These are phyloP conservation scores for Pseudochromis fuscus DNA, from an alignment of 2,797 vertebrate species.

Conservation along the genomic window DNA sequence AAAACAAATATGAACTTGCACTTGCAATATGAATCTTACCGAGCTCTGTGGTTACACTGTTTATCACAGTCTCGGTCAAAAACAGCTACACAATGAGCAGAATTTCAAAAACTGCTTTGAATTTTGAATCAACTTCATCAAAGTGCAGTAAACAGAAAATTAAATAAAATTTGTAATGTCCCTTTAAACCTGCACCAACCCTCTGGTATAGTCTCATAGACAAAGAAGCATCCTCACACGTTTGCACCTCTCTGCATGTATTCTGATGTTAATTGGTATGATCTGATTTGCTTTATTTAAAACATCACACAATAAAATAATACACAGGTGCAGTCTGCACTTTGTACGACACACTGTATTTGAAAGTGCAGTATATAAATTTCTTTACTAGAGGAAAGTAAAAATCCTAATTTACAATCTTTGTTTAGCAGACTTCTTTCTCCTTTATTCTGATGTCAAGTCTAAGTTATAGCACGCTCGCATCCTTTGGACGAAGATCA, in stretches of 20 bases:
- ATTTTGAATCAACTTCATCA: not conserved
- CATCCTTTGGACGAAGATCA: conserved; percentile 85
- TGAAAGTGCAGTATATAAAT: conserved; percentile 67
- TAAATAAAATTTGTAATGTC: no score
- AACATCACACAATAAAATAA: conserved; percentile 25
- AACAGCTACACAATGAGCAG: not conserved
- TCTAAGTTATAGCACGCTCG: conserved; percentile 83
- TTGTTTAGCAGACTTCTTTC: conserved; percentile 68
- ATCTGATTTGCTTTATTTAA: conserved; percentile 18
- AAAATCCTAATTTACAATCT: conserved; percentile 78
- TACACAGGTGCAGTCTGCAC: conserved; percentile 20
- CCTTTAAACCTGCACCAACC: not conserved
- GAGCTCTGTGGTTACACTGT: no score
- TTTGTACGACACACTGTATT: conserved; percentile 40
- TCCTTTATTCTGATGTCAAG: conserved; percentile 78
- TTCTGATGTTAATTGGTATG: not conserved
- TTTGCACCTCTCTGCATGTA: no score
- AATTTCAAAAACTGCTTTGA: not conserved
- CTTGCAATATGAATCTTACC: no score
- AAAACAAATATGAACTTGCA: not conserved
- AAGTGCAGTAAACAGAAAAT: no score
- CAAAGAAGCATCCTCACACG: not conserved
- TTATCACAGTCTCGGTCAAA: not conserved
- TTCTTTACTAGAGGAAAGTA: conserved; percentile 58
- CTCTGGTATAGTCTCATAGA: not conserved